Evolutionary conservation across 2,888 invertebrate genomes (phyloP), one percentile per base, ranked within the genome.

Genomic region (Pyrochroa serraticornis): DNA sequence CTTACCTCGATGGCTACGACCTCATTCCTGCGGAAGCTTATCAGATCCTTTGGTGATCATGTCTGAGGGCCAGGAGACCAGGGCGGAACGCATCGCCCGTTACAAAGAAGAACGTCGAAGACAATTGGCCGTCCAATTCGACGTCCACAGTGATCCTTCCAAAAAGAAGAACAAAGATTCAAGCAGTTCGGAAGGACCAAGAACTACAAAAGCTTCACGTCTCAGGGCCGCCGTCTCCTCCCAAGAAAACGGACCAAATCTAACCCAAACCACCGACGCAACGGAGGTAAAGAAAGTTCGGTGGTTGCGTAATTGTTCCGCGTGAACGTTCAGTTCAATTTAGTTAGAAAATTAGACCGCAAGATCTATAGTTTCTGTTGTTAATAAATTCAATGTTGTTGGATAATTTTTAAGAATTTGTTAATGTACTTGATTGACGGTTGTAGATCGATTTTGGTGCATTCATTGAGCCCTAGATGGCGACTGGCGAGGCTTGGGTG

Each of bases 51-150:
- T 47, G 30, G 38, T 50, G 45, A 67, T 43, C 44, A 76, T 76
- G 75, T 73, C 76, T 70, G 73, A 76, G 51, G 65, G 53, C 30
- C 62, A 71, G 66, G 82, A 82, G 75, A 82, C 80, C 75, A 79
- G 84, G 64, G 82, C 84, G 74, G 86, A 86, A 77, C 82, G 89
- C 73, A 87, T 89, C 70, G 85, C 85, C 69, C 84, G 84, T 68
- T 90, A 89, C 78, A 90, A 90, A 75, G 90, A 90, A 71, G 88
- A 90, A 73, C 81, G 90, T 51, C 82, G 87, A 60, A 84, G 83
- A 69, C 89, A 90, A 76, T 79, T 90, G 60, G 87, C 85, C 35
- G 84, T 85, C n/a, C 85, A 83, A 60, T 78, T 72, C 63, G 69
- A 65, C 47, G 38, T 54, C 8, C 43, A 51, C 13, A 67, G 60